Base-by-base conservation (phyloP, 2,888 invertebrate species). In the Nomada fucata region DNA sequence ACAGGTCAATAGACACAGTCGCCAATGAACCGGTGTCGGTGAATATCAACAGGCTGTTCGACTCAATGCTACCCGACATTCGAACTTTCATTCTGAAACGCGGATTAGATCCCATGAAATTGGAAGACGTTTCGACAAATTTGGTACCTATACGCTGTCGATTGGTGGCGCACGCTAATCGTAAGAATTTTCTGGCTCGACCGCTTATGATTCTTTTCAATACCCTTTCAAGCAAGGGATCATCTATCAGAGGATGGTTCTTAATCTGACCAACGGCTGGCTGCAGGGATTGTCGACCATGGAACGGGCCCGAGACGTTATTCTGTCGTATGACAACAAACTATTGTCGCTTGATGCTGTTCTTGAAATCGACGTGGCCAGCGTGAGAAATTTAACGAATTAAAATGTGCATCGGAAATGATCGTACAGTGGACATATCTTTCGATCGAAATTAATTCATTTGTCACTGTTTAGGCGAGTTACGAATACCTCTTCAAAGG, bases 281-380 rank as follows among this genome's bases (percentile, higher is more conserved):
- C n/a, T 91, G 10, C 89, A 90, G 79, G 86, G 91, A 26, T 26
- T 92, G 7, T 85, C 90, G 0, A 63, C 80, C 0, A 4, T 92
- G 5, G 79, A 59, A 68, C 90, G 92, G 11, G 65, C 75, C 2
- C 85, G 87, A 1, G 85, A 87, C 15, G 83, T 90, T 3, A 59
- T 63, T 11, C 11, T 89, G 2, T 71, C 64, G 5, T 92, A 89
- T 76, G 15, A 60, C 0, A 15, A 87, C 0, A 83, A 86, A n/a
- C 61, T 53, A 15, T 4, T 90, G 0, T 76, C 68, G 0, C 1
- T 91, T 10, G 86, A 90, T 18, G 42, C 88, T n/a, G 71, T 75
- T n/a, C 44, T 92, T 2, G 89, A 87, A 68, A 90, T 91, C 83
- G 68, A 89, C 1, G 15, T 71, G 4, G 36, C 91, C 2, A 79